Percentiles rank a stretch among this genome's conserved stretches.
Evolutionary conservation across 2,888 invertebrate genomes (phyloP).

Genomic region (Heliconius charithonia): DNA sequence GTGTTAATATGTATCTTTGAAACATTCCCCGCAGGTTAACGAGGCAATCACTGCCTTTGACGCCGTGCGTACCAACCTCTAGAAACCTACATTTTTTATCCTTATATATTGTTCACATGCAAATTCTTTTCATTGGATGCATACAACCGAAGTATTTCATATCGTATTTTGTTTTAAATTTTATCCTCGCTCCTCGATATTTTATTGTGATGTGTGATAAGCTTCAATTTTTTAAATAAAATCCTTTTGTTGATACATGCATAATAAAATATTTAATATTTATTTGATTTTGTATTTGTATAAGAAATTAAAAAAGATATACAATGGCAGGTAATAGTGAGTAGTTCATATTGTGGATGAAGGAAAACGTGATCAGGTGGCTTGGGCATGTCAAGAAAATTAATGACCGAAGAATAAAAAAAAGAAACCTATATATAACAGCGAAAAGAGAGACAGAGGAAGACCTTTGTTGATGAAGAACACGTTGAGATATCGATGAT

Average conservation of each 20-base stretch:
- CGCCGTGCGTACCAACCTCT: conserved; percentile 38
- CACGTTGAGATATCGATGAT: background rate
- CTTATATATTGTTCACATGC: conserved; percentile 40
- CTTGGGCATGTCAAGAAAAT: too few relatives aligned
- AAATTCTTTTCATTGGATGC: conserved; percentile 42
- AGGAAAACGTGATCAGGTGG: too few relatives aligned
- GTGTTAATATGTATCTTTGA: conserved; percentile 23
- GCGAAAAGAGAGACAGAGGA: background rate
- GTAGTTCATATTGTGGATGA: too few relatives aligned
- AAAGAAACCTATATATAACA: too few relatives aligned
- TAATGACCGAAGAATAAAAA: too few relatives aligned
- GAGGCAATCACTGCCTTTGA: conserved; percentile 45
- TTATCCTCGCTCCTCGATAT: conserved; percentile 6
- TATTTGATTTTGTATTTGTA: background rate
- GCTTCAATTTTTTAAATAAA: background rate
- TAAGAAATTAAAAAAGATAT: background rate
- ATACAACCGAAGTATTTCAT: conserved; percentile 38
- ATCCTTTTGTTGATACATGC: background rate
- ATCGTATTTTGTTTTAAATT: conserved; percentile 30
- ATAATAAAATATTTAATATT: background rate
- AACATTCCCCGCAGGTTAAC: conserved; percentile 41
- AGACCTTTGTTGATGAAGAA: background rate
- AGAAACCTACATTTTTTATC: conserved; percentile 12
- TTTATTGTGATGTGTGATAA: conserved; percentile 11
- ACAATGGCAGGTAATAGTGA: too few relatives aligned